phyloP scores from a whole-genome alignment of 2,797 vertebrate genomes.

The Notolabrus celidotus region DNA sequence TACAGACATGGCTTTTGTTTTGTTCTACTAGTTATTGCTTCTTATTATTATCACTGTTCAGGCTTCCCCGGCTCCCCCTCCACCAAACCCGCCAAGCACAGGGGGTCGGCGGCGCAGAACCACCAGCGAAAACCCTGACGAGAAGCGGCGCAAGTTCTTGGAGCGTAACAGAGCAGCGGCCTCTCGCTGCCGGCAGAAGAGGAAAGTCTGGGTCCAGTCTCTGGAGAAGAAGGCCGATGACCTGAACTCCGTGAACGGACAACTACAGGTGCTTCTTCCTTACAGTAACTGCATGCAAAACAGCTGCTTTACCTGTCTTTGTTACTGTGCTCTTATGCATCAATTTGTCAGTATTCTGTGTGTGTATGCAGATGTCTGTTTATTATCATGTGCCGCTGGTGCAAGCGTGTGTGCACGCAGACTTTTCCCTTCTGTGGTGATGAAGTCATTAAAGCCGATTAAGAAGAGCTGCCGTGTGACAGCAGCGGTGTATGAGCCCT shows the following conservation, averaged over 20 bases:
- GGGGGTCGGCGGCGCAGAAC: constrained; percentile 95
- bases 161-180: constrained; percentile 96
- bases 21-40: constrained; percentile 7
- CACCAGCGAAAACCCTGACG: constrained; percentile 96
- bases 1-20: constrained; percentile 7
- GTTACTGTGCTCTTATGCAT: constrained; percentile 3
- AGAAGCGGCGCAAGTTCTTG: constrained; percentile 97
- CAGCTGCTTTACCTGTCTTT: constrained; percentile 16
- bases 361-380: constrained; percentile 39
- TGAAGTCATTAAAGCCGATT: constrained; percentile 89
- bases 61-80: constrained; percentile 92
- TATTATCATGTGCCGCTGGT: constrained; percentile 54
- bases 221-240: constrained; percentile 97
- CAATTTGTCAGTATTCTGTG: constrained; percentile 32
- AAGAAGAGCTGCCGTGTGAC: constrained; percentile 83
- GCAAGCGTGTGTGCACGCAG: constrained; percentile 39
- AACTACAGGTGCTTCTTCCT: constrained; percentile 89
- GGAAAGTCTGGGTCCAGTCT: constrained; percentile 98
- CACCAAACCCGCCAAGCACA: constrained; percentile 91
- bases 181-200: constrained; percentile 96
- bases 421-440: constrained; percentile 78
- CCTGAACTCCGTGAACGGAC: constrained; percentile 92
- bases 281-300: constrained; percentile 15
- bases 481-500: constrained; percentile 78
- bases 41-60: constrained; percentile 56